These are phyloP conservation scores for Ganaspis brasiliensis DNA, from an alignment of 2,888 invertebrate species.

Conservation along the genomic window DNA sequence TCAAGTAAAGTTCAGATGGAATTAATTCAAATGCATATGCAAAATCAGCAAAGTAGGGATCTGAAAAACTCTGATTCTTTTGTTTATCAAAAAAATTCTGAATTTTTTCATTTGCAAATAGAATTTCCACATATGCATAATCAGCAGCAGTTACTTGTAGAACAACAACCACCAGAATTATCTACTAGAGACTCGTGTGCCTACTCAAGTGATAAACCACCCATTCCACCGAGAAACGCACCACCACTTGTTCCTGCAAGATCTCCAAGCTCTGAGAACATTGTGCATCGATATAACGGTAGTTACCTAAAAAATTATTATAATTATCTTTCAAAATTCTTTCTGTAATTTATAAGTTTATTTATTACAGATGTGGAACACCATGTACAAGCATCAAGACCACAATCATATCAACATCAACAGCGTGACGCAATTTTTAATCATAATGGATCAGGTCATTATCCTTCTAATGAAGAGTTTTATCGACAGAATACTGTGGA, in stretches of 20 bases:
- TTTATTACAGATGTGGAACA: slow-evolving; percentile 70
- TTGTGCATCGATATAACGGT: slow-evolving; percentile 75
- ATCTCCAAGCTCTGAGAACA: slow-evolving; percentile 78
- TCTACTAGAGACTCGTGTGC: slow-evolving; percentile 65
- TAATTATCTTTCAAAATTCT: too few relatives aligned
- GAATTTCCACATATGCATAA: slow-evolving; percentile 82
- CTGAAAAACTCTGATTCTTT: slow-evolving; percentile 70
- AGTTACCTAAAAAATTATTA: slow-evolving; percentile 42
- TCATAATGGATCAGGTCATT: slow-evolving; percentile 77
- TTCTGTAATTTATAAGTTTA: too few relatives aligned
- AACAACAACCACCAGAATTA: slow-evolving; percentile 76
- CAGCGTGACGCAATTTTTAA: slow-evolving; percentile 72
- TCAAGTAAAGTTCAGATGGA: slow-evolving; percentile 75
- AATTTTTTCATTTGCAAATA: slow-evolving; percentile 80
- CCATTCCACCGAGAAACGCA: slow-evolving; percentile 83
- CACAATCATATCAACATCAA: slow-evolving; percentile 78
- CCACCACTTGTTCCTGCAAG: slow-evolving; percentile 83
- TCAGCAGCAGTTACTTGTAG: slow-evolving; percentile 75
- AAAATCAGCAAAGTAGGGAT: slow-evolving; percentile 77
- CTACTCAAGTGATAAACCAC: slow-evolving; percentile 81
- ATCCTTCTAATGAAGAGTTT: slow-evolving; percentile 73
- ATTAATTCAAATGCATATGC: slow-evolving; percentile 74
- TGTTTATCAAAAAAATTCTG: slow-evolving; percentile 62
- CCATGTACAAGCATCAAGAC: slow-evolving; percentile 70
- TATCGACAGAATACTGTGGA: slow-evolving; percentile 74